Evolutionary conservation across 2,888 invertebrate species (phyloP), one percentile per base, ranked within the genome.

Genomic region (Drosophila nigritarsus): DNA sequence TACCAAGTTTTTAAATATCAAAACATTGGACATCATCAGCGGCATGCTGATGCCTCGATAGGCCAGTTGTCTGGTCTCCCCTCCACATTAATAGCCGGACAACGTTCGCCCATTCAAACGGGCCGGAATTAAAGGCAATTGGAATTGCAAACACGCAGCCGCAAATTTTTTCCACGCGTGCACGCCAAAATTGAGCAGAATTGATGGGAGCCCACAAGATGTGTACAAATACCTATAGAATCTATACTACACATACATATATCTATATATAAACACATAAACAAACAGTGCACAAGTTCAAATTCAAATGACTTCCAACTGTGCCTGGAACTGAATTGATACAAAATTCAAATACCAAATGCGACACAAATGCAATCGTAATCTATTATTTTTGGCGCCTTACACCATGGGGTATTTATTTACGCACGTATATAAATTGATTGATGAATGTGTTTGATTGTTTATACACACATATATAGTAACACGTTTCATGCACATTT

Each of bases 401-500:
- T 45, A 24, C 45, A 69, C 64, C 67, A 40, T 75, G 83, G 83
- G 78, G 73, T 71, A 75, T 68, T 60, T 71, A 63, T 70, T 54
- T 76, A 66, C 69, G 24, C 60, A 48, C 62, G 45, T 75, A 59
- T 75, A 58, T 55, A 38, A 36, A 60, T 67, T 62, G 73, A 73
- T 65, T 56, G 40, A 63, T 45, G 18, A 45, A 51, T 63, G 30
- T 58, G 38, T 40, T 53, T 63, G 59, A 42, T 51, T 27, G n/a
- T 55, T 55, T 63, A 49, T 34, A 65, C 59, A 56, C 53, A 64
- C 54, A 49, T 34, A 48, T 66, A 20, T 1, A 15, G 5, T 51
- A 50, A 72, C 56, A 73, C 71, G 74, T 80, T 83, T 79, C 75
- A 83, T 87, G 84, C 89, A 87, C 85, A 82, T 85, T 89, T 71